phyloP scores from a whole-genome alignment of 2,113 vertebrate species.

The Melierax canorus region DNA sequence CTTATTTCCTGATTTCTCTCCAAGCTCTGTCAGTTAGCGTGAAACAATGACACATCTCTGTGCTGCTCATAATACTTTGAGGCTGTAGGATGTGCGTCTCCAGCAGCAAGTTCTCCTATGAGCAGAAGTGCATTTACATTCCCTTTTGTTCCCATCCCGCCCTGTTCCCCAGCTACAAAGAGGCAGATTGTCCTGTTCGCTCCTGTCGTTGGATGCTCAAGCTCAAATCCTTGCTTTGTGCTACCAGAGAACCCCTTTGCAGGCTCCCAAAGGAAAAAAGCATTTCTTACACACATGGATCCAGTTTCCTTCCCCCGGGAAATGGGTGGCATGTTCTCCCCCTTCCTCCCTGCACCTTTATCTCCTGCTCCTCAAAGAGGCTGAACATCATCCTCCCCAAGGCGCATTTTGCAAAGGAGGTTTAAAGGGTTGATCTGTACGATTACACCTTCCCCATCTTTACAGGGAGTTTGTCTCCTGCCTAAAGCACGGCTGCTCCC shows the following conservation, averaged over 20 bases:
- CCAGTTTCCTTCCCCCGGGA: not conserved
- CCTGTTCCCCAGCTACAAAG: not conserved
- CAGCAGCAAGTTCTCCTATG: not conserved
- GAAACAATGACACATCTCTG: fast-evolving
- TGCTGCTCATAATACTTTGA: not conserved
- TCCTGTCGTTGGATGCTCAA: not conserved
- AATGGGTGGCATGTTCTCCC: not conserved
- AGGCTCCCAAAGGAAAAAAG: not conserved
- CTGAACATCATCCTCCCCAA: not conserved
- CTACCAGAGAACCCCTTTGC: not conserved
- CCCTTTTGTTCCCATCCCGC: conserved; percentile 11
- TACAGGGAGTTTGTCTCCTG: not conserved
- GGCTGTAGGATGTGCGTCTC: not conserved
- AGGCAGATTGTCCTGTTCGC: not conserved
- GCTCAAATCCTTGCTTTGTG: not conserved
- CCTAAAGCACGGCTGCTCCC: not conserved
- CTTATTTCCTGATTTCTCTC: not conserved
- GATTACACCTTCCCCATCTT: not conserved
- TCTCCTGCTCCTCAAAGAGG: not conserved
- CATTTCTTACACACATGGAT: not conserved
- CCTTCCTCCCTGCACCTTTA: not conserved
- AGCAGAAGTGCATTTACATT: not conserved
- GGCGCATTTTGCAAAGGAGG: not conserved
- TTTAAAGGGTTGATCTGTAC: not conserved
- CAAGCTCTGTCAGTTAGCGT: not conserved